A percentile compares a stretch with the other conserved stretches of the same genome.
These are phyloP conservation scores for Nyctibius bracteatus DNA, from an alignment of 2,113 vertebrate species.

Conservation along the genomic window DNA sequence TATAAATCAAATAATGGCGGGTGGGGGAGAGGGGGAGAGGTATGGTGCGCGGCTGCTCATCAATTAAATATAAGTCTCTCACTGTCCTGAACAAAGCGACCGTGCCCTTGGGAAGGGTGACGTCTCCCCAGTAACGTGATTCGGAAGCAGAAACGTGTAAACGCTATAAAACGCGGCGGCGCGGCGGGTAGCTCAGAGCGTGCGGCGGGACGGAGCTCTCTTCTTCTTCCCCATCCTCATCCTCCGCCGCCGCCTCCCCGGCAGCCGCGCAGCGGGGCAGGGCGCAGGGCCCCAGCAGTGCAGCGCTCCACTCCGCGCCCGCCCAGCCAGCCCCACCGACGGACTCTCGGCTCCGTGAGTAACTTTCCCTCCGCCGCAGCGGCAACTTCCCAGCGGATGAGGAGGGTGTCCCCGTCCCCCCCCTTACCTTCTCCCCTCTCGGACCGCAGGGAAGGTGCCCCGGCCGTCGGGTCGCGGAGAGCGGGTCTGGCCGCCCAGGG, in stretches of 20 bases:
- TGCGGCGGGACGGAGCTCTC: slow-evolving; percentile 48
- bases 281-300: slow-evolving; percentile 68
- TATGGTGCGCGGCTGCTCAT: slow-evolving; percentile 18
- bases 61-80: slow-evolving; percentile 72
- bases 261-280: background rate
- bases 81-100: slow-evolving; percentile 71
- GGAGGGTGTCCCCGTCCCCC: background rate
- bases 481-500: background rate
- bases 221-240: background rate
- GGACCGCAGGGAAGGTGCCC: background rate
- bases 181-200: slow-evolving; percentile 64
- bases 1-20: slow-evolving; percentile 54
- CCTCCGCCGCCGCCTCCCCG: background rate
- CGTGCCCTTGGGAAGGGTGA: slow-evolving; percentile 82
- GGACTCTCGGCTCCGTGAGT: slow-evolving; percentile 50
- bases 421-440: background rate
- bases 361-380: background rate
- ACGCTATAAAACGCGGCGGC: slow-evolving; percentile 83
- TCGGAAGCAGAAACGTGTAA: slow-evolving; percentile 70
- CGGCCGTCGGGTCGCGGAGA: background rate
- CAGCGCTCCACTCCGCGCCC: slow-evolving; percentile 74
- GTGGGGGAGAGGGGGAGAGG: background rate
- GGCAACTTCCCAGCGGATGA: background rate
- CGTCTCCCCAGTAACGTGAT: slow-evolving; percentile 83
- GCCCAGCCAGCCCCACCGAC: slow-evolving; percentile 15